These are phyloP conservation scores for Phainopepla nitens DNA, from an alignment of 2,113 vertebrate genomes.

Conservation along the genomic window DNA sequence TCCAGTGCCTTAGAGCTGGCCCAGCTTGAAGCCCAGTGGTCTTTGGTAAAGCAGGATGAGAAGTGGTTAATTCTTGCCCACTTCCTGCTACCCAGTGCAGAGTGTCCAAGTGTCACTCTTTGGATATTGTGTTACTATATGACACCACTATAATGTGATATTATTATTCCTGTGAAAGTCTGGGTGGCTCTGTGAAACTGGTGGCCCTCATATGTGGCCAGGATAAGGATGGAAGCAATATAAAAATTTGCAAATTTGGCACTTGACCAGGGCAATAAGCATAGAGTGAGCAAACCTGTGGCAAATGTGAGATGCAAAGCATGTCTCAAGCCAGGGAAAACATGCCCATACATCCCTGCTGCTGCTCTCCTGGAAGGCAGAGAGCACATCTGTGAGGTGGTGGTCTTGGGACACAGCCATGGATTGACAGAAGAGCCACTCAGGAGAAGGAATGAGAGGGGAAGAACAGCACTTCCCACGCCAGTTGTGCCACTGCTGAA, in stretches of 20 bases:
- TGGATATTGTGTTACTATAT: not conserved
- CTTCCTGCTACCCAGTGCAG: not conserved
- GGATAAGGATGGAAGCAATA: not conserved
- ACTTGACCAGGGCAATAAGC: not conserved
- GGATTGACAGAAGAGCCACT: not conserved
- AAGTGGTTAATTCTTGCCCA: not conserved
- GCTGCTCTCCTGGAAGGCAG: not conserved
- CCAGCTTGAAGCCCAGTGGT: not conserved
- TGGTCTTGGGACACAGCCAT: not conserved
- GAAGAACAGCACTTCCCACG: not conserved
- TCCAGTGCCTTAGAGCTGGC: not conserved
- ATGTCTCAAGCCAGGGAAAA: not conserved
- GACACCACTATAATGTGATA: not conserved
- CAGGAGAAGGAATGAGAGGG: not conserved
- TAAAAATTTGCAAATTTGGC: not conserved
- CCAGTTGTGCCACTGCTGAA: not conserved
- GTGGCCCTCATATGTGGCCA: not conserved
- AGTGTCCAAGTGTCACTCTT: not conserved
- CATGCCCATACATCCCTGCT: not conserved
- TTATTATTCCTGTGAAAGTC: not conserved
- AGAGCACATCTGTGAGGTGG: not conserved
- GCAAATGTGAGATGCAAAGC: not conserved
- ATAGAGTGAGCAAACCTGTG: not conserved
- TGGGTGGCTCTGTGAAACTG: not conserved
- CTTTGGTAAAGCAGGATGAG: not conserved